Conservation (phyloP, 2,113 vertebrate genomes). For the Tetrax tetrax region DNA sequence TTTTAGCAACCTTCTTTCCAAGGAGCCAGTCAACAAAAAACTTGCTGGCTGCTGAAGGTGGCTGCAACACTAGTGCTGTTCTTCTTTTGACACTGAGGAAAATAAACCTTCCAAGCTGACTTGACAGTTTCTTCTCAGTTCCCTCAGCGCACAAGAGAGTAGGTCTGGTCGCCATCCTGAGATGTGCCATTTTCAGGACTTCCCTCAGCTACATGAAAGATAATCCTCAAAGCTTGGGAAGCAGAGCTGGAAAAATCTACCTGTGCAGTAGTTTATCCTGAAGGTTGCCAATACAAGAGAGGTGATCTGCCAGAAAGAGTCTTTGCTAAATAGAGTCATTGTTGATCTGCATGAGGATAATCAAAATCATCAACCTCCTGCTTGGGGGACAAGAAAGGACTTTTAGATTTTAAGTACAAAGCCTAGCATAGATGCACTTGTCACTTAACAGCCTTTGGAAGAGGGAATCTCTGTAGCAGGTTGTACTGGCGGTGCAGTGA, state of each 20-base stretch:
- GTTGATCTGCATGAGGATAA: not conserved
- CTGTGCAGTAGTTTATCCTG: not conserved
- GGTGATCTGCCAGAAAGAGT: not conserved
- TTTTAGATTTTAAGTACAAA: not conserved
- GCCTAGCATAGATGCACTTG: not conserved
- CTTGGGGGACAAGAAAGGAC: not conserved
- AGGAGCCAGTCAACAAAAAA: not conserved
- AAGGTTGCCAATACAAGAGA: rapidly evolving
- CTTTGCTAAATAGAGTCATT: not conserved
- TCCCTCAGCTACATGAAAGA: not conserved
- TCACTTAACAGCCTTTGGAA: not conserved
- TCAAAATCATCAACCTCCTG: not conserved
- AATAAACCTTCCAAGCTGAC: not conserved
- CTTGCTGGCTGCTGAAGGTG: not conserved
- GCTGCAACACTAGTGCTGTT: not conserved
- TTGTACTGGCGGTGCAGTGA: too few species aligned
- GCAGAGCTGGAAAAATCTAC: not conserved
- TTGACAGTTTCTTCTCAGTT: not conserved
- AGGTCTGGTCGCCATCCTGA: not conserved
- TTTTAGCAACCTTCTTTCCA: not conserved
- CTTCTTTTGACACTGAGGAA: not conserved
- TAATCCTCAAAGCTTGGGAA: not conserved
- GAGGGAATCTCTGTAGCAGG: not conserved
- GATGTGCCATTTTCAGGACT: not conserved
- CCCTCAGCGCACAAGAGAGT: not conserved